A percentile compares a stretch with the other conserved stretches of the same genome.
Conservation (phyloP, 2,888 invertebrate genomes). For the Aphrophora alni region DNA sequence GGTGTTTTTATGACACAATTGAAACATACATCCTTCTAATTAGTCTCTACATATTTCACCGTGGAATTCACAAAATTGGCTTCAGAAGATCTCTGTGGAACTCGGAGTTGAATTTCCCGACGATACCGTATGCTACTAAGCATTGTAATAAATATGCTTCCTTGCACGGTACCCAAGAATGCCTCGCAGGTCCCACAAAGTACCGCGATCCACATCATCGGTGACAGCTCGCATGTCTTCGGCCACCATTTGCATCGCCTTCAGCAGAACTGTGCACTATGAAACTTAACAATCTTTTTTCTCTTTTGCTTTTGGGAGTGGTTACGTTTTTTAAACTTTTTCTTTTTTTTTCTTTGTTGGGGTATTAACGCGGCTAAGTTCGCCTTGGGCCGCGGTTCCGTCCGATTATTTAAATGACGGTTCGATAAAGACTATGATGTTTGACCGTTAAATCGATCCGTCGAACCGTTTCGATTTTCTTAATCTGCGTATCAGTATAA, state of each 20-base stretch:
- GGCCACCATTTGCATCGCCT: background rate
- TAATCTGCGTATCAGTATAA: background rate
- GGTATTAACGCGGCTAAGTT: background rate
- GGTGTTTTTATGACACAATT: too few species aligned
- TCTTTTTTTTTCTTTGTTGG: background rate
- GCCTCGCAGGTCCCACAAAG: too few species aligned
- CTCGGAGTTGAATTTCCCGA: too few species aligned
- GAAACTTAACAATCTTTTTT: background rate
- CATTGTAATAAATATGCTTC: too few species aligned
- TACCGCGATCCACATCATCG: background rate
- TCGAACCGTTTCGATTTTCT: background rate
- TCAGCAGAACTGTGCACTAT: background rate
- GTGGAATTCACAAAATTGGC: too few species aligned
- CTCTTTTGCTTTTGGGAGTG: background rate
- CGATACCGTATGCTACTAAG: too few species aligned
- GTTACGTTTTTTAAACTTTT: too few species aligned
- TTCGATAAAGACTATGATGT: background rate
- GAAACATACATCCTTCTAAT: too few species aligned
- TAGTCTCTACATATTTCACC: too few species aligned
- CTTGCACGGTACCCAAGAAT: too few species aligned
- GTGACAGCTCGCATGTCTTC: background rate
- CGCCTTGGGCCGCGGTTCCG: background rate
- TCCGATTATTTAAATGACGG: background rate
- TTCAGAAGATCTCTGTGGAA: too few species aligned
- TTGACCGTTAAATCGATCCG: too few species aligned